Evolutionary conservation across 1,140 invertebrate species (phyloP).

Genomic region (Linepithema humile): DNA sequence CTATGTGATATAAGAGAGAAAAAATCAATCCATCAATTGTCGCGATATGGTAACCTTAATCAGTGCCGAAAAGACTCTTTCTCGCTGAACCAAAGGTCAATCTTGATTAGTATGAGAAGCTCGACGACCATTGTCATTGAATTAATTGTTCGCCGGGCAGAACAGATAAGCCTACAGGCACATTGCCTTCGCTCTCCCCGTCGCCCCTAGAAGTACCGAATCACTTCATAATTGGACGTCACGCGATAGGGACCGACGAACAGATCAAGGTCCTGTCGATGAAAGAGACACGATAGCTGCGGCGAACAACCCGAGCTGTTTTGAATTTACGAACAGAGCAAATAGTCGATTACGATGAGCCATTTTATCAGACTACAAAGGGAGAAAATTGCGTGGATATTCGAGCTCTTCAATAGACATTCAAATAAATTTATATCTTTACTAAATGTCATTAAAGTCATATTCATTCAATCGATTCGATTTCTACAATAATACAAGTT

Average conservation of each 20-base stretch:
- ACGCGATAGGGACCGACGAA: conserved; percentile 61
- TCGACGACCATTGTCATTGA: conserved; percentile 65
- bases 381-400: neutral
- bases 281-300: conserved; percentile 57
- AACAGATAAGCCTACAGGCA: conserved; percentile 61
- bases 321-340: conserved; percentile 4
- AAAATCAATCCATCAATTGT: neutral
- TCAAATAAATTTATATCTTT: neutral
- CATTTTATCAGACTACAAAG: neutral
- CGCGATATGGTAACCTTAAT: neutral
- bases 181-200: neutral
- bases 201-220: conserved; percentile 47
- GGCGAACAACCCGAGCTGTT: conserved; percentile 21
- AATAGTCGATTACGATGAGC: neutral
- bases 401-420: neutral
- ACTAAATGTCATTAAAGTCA: neutral
- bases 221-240: conserved; percentile 68
- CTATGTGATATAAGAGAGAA: neutral
- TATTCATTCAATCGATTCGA: neutral
- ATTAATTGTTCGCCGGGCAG: conserved; percentile 65
- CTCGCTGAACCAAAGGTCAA: conserved; percentile 51
- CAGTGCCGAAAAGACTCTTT: conserved; percentile 5
- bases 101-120: conserved; percentile 67
- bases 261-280: conserved; percentile 64
- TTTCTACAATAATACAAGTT: neutral